phyloP scores from a whole-genome alignment of 2,113 vertebrate genomes.

The Nibea coibor region DNA sequence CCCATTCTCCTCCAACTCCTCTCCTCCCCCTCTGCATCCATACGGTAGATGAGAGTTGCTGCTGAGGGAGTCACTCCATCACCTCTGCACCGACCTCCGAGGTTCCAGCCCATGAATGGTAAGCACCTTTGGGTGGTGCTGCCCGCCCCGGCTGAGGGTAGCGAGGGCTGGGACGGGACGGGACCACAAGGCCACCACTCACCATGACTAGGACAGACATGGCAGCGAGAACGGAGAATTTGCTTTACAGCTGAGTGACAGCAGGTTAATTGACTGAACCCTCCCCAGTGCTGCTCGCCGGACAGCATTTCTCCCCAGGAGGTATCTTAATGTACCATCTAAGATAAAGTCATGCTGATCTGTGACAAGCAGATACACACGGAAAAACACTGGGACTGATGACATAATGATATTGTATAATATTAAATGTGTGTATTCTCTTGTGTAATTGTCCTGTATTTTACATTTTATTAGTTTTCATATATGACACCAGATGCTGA shows the following conservation, averaged over 20 bases:
- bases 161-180: background rate
- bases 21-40: background rate
- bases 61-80: conserved; percentile 48
- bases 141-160: background rate
- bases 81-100: conserved; percentile 27
- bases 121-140: conserved; percentile 61
- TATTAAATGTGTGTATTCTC: conserved; percentile 14
- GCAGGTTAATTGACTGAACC: conserved; percentile 68
- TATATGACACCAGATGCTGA: background rate
- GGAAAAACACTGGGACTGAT: background rate
- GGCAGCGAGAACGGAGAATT: conserved; percentile 12
- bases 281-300: conserved; percentile 10
- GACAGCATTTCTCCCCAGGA: background rate
- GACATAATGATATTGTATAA: background rate
- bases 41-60: conserved; percentile 50
- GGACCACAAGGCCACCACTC: conserved; percentile 13
- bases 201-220: conserved; percentile 1
- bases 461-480: background rate
- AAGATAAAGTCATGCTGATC: conserved; percentile 53
- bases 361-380: conserved; percentile 9
- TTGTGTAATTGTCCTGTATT: background rate
- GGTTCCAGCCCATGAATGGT: conserved; percentile 70
- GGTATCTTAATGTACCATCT: conserved; percentile 21
- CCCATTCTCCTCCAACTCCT: background rate
- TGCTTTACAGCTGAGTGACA: conserved; percentile 64